These are phyloP conservation scores for Leucophenga varia DNA, from an alignment of 1,140 invertebrate genomes.

Conservation along the genomic window DNA sequence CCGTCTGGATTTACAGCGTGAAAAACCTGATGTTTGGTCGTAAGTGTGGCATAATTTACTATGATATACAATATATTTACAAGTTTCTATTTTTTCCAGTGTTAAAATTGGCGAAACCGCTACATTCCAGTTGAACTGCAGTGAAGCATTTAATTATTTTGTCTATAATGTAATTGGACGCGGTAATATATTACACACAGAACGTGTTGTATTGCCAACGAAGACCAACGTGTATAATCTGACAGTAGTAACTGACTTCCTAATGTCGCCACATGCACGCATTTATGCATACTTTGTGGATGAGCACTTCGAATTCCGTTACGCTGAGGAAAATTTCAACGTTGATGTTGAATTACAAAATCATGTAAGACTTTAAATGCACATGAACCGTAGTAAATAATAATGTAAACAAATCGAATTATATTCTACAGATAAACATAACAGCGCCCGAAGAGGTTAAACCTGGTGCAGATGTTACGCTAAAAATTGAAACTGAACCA, in stretches of 20 bases:
- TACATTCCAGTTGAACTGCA: slow-evolving; percentile 78
- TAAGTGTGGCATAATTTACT: slow-evolving; percentile 6
- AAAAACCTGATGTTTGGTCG: slow-evolving; percentile 33
- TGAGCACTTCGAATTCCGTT: slow-evolving; percentile 73
- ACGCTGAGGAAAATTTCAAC: slow-evolving; percentile 76
- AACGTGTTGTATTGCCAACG: slow-evolving; percentile 61
- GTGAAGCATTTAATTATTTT: slow-evolving; percentile 72
- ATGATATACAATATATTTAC: no score
- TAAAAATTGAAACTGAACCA: slow-evolving; percentile 74
- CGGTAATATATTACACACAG: slow-evolving; percentile 76
- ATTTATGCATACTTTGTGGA: slow-evolving; percentile 76
- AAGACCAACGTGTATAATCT: slow-evolving; percentile 47
- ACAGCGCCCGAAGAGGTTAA: slow-evolving; percentile 59
- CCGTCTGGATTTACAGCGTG: slow-evolving; percentile 17
- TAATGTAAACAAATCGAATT: no score
- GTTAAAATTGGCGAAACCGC: slow-evolving; percentile 72
- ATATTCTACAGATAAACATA: slow-evolving; percentile 22
- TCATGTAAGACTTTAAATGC: slow-evolving; percentile 10
- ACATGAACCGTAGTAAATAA: no score
- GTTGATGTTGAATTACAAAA: slow-evolving; percentile 79
- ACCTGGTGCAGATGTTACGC: slow-evolving; percentile 71
- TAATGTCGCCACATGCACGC: slow-evolving; percentile 77
- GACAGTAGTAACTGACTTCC: slow-evolving; percentile 68
- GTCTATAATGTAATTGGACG: slow-evolving; percentile 83
- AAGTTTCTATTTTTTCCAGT: slow-evolving; percentile 24